phyloP scores from a whole-genome alignment of 1,140 invertebrate genomes.

The Drosophila pruinosa region DNA sequence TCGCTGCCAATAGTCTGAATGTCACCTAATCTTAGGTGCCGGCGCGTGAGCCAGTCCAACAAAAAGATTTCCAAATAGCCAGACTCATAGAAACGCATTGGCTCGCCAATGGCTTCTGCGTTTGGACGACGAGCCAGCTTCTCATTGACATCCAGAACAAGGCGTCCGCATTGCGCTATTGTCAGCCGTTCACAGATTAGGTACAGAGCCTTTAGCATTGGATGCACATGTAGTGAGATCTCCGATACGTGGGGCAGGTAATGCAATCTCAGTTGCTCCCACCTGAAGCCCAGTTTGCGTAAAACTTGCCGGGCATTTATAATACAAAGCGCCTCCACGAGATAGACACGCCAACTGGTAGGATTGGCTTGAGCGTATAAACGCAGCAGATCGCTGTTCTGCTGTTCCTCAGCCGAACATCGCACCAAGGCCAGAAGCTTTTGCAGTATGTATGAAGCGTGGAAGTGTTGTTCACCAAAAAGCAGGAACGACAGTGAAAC shows the following conservation, averaged over 20 bases:
- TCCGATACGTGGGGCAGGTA: slow-evolving; percentile 67
- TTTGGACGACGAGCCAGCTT: slow-evolving; percentile 5
- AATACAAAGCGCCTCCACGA: slow-evolving; percentile 70
- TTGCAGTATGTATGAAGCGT: slow-evolving; percentile 59
- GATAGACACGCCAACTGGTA: slow-evolving; percentile 42
- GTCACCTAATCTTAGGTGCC: slow-evolving; percentile 54
- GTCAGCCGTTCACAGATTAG: slow-evolving; percentile 64
- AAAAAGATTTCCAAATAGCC: slow-evolving; percentile 71
- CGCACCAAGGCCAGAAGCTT: slow-evolving; percentile 44
- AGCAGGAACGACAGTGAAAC: slow-evolving; percentile 65
- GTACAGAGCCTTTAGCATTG: slow-evolving; percentile 70
- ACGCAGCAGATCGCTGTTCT: slow-evolving; percentile 48
- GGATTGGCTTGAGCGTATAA: slow-evolving; percentile 57
- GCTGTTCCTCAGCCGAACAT: neutral
- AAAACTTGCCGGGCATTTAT: slow-evolving; percentile 59
- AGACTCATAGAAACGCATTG: slow-evolving; percentile 64
- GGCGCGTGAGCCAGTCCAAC: slow-evolving; percentile 63
- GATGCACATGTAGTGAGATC: slow-evolving; percentile 65
- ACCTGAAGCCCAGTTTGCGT: slow-evolving; percentile 62
- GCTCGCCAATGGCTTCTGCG: slow-evolving; percentile 7
- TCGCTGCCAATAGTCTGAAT: slow-evolving; percentile 44
- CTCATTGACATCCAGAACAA: slow-evolving; percentile 54
- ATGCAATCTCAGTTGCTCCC: slow-evolving; percentile 50
- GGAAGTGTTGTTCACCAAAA: slow-evolving; percentile 51
- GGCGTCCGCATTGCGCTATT: slow-evolving; percentile 48